These are phyloP conservation scores for Aptenodytes forsteri DNA, from an alignment of 2,113 vertebrate genomes.

Conservation along the genomic window DNA sequence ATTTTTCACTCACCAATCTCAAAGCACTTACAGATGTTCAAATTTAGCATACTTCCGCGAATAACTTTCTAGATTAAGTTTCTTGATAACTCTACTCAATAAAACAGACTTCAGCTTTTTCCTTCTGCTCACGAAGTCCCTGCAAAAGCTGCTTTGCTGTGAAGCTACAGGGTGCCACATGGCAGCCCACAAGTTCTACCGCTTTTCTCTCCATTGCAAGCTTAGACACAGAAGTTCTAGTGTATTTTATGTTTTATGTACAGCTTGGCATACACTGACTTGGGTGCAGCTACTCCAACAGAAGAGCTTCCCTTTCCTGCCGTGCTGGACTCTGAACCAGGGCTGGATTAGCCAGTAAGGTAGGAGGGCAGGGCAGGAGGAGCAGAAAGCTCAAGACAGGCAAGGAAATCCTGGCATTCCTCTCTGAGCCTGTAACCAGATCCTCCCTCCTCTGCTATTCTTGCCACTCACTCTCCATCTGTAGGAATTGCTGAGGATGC, in stretches of 20 bases:
- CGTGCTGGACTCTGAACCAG: neutral
- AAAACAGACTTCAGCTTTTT: neutral
- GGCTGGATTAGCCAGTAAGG: neutral
- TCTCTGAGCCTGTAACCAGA: neutral
- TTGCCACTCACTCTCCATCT: neutral
- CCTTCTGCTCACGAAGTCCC: neutral
- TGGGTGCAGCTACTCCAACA: neutral
- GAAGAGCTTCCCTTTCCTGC: neutral
- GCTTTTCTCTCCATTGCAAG: neutral
- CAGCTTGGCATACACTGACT: neutral
- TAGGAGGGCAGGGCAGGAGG: neutral
- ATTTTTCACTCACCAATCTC: slow-evolving; percentile 33
- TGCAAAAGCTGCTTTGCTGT: neutral
- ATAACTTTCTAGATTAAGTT: slow-evolving; percentile 5
- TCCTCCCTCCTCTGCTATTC: neutral
- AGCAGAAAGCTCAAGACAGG: neutral
- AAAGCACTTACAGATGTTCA: slow-evolving; percentile 50
- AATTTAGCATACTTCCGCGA: neutral
- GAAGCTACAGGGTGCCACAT: neutral
- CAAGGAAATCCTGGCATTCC: slow-evolving; percentile 15
- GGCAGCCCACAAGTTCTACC: neutral
- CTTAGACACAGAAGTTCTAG: neutral
- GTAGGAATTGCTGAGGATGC: neutral
- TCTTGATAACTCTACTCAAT: slow-evolving; percentile 1
- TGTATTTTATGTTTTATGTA: neutral